These are phyloP conservation scores for Mus pahari DNA, from an alignment of 2,113 vertebrate genomes.

Conservation along the genomic window DNA sequence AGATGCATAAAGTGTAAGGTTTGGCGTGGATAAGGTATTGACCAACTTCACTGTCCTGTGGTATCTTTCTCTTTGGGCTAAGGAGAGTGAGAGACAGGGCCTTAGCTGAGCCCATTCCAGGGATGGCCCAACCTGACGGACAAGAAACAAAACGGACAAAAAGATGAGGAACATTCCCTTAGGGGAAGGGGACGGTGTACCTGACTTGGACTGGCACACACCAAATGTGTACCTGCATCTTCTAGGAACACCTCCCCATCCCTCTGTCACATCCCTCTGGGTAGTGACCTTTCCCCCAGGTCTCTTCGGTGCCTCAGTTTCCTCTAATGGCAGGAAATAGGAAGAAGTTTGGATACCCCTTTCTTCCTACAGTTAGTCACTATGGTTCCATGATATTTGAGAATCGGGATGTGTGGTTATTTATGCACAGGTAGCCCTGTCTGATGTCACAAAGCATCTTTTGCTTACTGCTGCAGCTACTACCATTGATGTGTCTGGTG, in stretches of 20 bases:
- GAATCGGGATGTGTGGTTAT: background rate
- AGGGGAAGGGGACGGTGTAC: background rate
- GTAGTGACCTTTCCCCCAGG: background rate
- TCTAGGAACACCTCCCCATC: background rate
- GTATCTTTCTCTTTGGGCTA: background rate
- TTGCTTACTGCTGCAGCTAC: rapidly evolving
- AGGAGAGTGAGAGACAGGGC: background rate
- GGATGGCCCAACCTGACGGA: background rate
- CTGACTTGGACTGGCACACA: background rate
- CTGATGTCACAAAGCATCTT: background rate
- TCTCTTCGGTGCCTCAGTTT: background rate
- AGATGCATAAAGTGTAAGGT: background rate
- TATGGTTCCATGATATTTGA: background rate
- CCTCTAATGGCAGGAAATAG: background rate
- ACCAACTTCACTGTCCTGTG: background rate
- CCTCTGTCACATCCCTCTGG: background rate
- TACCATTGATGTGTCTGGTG: background rate
- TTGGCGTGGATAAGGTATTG: background rate
- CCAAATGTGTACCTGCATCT: background rate
- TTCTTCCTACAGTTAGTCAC: background rate
- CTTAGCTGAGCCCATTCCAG: background rate
- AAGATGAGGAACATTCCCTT: background rate
- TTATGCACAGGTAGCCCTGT: background rate
- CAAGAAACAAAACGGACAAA: background rate
- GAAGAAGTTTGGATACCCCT: background rate